These are phyloP conservation scores for Phortica variegata DNA, from an alignment of 1,140 invertebrate species.

Conservation along the genomic window DNA sequence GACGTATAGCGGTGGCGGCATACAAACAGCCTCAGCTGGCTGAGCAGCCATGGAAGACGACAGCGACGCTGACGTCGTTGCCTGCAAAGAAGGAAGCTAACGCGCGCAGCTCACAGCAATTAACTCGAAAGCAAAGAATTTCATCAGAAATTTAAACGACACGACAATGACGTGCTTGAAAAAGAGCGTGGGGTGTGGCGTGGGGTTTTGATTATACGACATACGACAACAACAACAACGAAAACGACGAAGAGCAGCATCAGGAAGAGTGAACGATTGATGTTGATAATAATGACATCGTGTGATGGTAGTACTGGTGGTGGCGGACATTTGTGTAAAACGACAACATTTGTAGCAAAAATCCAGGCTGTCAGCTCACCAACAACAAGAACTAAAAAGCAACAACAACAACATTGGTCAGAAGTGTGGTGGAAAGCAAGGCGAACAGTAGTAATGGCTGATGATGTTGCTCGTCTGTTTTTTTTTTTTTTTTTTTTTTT, in stretches of 20 bases:
- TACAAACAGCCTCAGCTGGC: slow-evolving; percentile 4
- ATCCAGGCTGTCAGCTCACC: slow-evolving; percentile 49
- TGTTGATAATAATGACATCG: too few species aligned
- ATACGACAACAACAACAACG: slow-evolving; percentile 32
- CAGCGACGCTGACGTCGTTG: slow-evolving; percentile 15
- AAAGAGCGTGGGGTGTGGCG: background rate
- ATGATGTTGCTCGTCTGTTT: too few species aligned
- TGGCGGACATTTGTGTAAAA: background rate
- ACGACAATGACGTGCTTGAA: slow-evolving; percentile 22
- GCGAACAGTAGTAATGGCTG: too few species aligned
- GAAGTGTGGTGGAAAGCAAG: slow-evolving; percentile 46
- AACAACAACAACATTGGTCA: slow-evolving; percentile 30
- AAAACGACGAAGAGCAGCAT: slow-evolving; percentile 5
- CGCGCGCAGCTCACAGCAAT: slow-evolving; percentile 30
- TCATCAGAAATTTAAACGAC: slow-evolving; percentile 54
- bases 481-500: slow-evolving; percentile 15
- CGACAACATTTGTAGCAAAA: slow-evolving; percentile 20
- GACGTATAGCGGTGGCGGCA: background rate
- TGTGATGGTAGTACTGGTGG: too few species aligned
- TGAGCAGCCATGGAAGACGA: slow-evolving; percentile 15
- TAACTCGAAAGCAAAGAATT: slow-evolving; percentile 55
- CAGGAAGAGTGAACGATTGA: background rate
- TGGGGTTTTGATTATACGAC: slow-evolving; percentile 38
- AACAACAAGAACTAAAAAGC: slow-evolving; percentile 22
- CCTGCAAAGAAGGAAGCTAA: slow-evolving; percentile 10